These are phyloP conservation scores for Chaetura pelagica DNA, from an alignment of 2,113 vertebrate genomes.

Conservation along the genomic window DNA sequence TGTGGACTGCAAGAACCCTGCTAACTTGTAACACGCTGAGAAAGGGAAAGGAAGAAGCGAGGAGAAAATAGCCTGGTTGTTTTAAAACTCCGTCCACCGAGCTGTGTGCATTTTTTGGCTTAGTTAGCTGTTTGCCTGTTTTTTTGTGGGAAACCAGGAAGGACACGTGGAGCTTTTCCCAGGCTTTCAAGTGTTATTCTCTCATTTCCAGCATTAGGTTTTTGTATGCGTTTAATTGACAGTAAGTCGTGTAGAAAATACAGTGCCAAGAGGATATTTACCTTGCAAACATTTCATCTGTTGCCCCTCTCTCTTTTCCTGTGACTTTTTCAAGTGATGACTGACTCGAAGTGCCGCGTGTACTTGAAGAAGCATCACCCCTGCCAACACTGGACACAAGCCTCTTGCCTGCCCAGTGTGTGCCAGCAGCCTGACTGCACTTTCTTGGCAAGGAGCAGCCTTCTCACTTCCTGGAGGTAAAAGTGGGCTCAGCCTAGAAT, in stretches of 20 bases:
- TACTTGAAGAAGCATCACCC: conserved; percentile 23
- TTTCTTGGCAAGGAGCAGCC: conserved; percentile 45
- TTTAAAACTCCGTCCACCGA: not conserved
- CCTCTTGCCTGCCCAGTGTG: conserved; percentile 26
- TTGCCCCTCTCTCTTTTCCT: not conserved
- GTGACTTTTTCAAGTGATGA: not conserved
- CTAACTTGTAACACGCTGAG: not conserved
- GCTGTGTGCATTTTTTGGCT: conserved; percentile 30
- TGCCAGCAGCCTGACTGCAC: conserved; percentile 71
- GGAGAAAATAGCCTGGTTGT: not conserved
- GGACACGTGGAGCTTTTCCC: conserved; percentile 2
- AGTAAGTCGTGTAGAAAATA: conserved; percentile 23
- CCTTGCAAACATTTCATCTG: conserved; percentile 32
- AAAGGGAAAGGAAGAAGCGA: conserved; percentile 6
- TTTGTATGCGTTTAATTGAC: not conserved
- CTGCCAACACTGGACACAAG: conserved; percentile 62
- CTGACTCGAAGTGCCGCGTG: not conserved
- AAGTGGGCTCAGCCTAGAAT: conserved; percentile 45
- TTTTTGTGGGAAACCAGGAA: conserved; percentile 41
- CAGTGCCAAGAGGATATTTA: conserved; percentile 28
- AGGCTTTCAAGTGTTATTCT: conserved; percentile 3
- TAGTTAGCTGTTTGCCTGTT: conserved; percentile 15
- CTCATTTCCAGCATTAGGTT: conserved; percentile 15
- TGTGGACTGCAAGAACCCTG: not conserved
- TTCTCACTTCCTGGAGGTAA: conserved; percentile 59